Evolutionary conservation across 2,797 vertebrate genomes (phyloP).

Genomic region (Premnoplex brunnescens): DNA sequence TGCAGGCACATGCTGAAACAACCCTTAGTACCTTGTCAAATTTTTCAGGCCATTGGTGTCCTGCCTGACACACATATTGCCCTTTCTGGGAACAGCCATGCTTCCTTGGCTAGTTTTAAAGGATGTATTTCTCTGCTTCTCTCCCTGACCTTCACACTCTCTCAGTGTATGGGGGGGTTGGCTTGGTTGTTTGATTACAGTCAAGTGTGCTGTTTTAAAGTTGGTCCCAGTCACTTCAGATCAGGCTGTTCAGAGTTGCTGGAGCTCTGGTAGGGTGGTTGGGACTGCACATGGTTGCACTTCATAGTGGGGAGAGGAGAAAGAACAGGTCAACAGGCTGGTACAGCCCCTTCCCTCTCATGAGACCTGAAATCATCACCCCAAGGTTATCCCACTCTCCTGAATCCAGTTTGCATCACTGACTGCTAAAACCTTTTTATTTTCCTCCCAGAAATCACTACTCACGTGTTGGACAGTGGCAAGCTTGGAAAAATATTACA

Average conservation of each 20-base stretch:
- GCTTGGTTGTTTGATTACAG: background rate
- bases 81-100: background rate
- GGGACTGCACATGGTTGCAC: background rate
- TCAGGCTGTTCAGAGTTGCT: background rate
- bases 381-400: background rate
- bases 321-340: background rate
- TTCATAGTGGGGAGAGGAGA: background rate
- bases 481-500: background rate
- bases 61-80: background rate
- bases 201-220: background rate
- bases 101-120: slow-evolving; percentile 17
- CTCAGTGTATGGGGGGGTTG: background rate
- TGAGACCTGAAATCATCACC: background rate
- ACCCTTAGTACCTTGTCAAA: background rate
- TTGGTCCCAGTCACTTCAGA: background rate
- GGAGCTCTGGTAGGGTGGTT: background rate
- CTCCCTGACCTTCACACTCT: background rate
- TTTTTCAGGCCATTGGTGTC: background rate
- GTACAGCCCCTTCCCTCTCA: background rate
- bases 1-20: background rate
- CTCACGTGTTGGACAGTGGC: background rate
- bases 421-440: background rate
- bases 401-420: background rate
- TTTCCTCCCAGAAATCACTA: fast-evolving
- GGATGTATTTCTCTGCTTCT: background rate